phyloP scores from a whole-genome alignment of 2,888 invertebrate species.

The Acanthosoma haemorrhoidale region DNA sequence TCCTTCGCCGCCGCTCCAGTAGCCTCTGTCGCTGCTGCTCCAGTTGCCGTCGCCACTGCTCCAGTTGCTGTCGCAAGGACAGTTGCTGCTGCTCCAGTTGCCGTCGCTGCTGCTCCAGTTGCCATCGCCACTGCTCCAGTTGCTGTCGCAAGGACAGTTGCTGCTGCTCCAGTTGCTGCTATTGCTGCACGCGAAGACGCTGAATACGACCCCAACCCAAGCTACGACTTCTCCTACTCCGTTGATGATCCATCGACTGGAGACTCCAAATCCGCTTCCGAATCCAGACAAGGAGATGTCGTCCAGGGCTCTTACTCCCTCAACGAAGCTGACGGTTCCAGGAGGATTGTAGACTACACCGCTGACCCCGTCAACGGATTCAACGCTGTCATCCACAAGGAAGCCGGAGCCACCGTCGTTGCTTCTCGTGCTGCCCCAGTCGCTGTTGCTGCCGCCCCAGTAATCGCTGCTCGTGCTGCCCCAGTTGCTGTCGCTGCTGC shows the following conservation, averaged over 20 bases:
- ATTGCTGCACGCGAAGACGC: background rate
- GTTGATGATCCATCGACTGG: background rate
- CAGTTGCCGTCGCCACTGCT: background rate
- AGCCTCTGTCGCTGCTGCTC: background rate
- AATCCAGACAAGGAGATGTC: constrained; percentile 2
- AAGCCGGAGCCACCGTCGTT: background rate
- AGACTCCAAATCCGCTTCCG: background rate
- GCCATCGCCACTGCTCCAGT: background rate
- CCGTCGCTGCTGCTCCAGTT: constrained; percentile 38
- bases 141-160: constrained; percentile 36
- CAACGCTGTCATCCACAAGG: background rate
- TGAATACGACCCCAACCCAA: constrained; percentile 6
- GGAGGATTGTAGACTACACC: constrained; percentile 1
- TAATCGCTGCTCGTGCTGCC: background rate
- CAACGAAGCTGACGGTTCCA: background rate
- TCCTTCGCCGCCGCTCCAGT: background rate
- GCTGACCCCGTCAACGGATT: constrained; percentile 14
- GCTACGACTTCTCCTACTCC: background rate
- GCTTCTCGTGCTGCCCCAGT: background rate
- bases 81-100: background rate
- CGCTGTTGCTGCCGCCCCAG: background rate
- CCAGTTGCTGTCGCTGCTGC: background rate
- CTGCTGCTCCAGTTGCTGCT: constrained; percentile 34
- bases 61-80: background rate
- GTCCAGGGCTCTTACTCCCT: background rate